Evolutionary conservation across 2,113 vertebrate genomes (phyloP), one percentile per base, ranked within the genome.

Genomic region (Entosphenus tridentatus): DNA sequence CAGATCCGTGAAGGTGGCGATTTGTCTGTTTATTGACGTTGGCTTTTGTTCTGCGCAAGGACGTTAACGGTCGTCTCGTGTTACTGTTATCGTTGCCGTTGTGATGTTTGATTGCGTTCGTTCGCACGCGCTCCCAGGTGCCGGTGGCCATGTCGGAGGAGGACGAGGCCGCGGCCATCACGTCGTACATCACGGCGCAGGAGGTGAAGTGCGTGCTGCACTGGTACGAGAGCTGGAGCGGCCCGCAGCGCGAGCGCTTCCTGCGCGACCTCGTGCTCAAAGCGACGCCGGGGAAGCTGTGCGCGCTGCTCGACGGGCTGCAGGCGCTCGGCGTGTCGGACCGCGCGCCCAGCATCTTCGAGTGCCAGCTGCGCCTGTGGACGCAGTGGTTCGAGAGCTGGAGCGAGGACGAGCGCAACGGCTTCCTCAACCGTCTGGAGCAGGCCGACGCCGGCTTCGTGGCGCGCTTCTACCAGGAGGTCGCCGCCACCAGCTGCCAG

Each of bases 301-400:
- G 83, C 71, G 81, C 83, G 68, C 79, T 92, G 17, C 73, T 92
- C 14, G 84, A 85, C 14, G 77, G 82, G 67, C 80, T 90, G 72
- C 82, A 81, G 14, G 81, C 82, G 18, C 82, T 90, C 57, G 76
- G 73, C 56, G 72, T 79, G 2, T 76, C 75, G 62, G 82, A 83
- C 75, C 79, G 78, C 39, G 81, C 86, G 6, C 86, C 84, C 57
- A 85, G 82, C 75, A 85, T 89, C 73, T 89, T 86, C 74, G 84
- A 90, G 69, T 89, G 87, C 75, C 88, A 92, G 76, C 78, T 89
- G 18, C 82, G 83, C 39, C 80, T 90, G 71, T 92, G 88, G 88
- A 84, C 79, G 71, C 87, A 88, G 77, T 90, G 87, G 87, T 92
- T 90, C 73, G 82, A 84, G 73, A 79, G 84, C 21, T 92, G 88